These are phyloP conservation scores for Ursus arctos DNA, from an alignment of 2,113 vertebrate species.

Conservation along the genomic window DNA sequence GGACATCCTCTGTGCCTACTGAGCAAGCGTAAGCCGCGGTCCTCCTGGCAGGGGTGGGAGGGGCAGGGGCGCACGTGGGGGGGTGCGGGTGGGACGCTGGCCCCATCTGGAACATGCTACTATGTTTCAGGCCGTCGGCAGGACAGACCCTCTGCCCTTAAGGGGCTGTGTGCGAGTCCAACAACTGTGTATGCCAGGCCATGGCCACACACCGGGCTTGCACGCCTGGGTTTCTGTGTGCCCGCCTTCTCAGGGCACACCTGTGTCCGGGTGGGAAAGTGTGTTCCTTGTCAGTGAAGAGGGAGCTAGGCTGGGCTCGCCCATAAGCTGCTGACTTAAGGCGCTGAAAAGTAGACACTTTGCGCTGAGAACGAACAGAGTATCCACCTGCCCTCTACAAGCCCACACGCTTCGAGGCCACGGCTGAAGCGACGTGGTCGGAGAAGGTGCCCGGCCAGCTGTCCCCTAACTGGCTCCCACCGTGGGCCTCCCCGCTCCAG, in stretches of 20 bases:
- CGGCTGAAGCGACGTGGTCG: too few relatives aligned
- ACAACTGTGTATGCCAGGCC: rapidly evolving
- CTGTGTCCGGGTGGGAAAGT: too few relatives aligned
- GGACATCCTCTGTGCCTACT: neutral
- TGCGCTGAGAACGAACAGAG: rapidly evolving
- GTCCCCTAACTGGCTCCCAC: neutral
- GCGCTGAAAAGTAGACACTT: neutral
- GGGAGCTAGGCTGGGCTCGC: neutral
- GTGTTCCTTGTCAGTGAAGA: neutral
- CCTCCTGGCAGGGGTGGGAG: neutral
- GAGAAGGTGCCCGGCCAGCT: neutral
- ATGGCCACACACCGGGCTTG: neutral
- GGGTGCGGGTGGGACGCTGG: too few relatives aligned
- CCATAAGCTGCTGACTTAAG: neutral
- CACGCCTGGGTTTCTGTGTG: too few relatives aligned
- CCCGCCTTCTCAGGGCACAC: neutral
- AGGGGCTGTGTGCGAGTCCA: rapidly evolving
- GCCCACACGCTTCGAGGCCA: neutral
- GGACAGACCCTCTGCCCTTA: rapidly evolving
- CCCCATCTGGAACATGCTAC: neutral
- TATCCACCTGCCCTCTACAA: neutral
- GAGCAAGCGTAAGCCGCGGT: too few relatives aligned
- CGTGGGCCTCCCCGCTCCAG: rapidly evolving
- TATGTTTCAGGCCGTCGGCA: rapidly evolving
- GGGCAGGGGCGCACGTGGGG: too few relatives aligned